A percentile compares a stretch with the other conserved stretches of the same genome.
Conservation (phyloP, 2,888 invertebrate genomes). For the Nomada goodeniana region DNA sequence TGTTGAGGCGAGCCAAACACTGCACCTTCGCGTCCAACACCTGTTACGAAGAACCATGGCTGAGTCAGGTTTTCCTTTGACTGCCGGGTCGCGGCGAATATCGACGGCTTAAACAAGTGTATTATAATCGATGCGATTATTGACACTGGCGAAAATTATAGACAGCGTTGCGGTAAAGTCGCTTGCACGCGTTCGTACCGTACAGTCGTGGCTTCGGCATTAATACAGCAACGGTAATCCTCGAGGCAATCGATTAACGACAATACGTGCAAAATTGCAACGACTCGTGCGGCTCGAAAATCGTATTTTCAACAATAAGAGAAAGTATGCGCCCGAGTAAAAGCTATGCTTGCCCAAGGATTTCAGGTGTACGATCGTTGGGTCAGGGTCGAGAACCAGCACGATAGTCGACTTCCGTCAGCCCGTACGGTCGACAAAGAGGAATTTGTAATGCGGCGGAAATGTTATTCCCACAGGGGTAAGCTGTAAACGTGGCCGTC, state of each 20-base stretch:
- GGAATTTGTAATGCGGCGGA: constrained; percentile 74
- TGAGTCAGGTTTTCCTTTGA: constrained; percentile 61
- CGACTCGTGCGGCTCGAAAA: not conserved
- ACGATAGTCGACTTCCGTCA: constrained; percentile 73
- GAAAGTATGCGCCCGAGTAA: not conserved
- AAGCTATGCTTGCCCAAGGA: constrained; percentile 20
- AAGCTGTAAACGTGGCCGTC: constrained; percentile 56
- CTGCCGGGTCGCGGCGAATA: constrained; percentile 36
- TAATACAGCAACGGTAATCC: not conserved
- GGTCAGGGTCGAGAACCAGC: constrained; percentile 66
- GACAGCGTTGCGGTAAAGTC: not conserved
- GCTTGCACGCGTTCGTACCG: not conserved
- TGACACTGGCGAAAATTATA: not conserved
- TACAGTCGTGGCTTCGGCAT: not conserved
- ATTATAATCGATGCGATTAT: constrained; percentile 16
- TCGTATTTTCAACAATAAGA: not conserved
- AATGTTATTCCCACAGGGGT: constrained; percentile 69
- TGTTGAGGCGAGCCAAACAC: constrained; percentile 69
- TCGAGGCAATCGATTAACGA: not conserved
- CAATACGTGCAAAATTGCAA: too few species aligned
- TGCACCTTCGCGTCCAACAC: constrained; percentile 68
- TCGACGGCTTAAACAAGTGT: constrained; percentile 39
- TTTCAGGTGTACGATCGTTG: constrained; percentile 52
- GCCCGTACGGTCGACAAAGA: constrained; percentile 69
- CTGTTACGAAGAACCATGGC: constrained; percentile 65